phyloP scores from a whole-genome alignment of 2,888 invertebrate species.

The Drosophila siamana region DNA sequence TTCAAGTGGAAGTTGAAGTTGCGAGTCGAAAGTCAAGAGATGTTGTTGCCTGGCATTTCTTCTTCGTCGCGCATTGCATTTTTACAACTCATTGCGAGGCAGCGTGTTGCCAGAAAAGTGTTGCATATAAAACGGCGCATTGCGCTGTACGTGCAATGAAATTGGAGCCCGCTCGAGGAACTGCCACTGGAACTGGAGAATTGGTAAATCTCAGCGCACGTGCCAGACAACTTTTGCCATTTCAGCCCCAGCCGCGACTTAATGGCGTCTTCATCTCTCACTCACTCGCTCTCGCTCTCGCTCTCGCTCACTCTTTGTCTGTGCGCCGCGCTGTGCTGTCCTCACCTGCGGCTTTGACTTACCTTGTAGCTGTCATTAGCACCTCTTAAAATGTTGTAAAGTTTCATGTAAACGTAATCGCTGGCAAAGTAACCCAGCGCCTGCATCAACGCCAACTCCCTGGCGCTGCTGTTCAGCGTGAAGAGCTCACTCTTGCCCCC shows the following conservation, averaged over 20 bases:
- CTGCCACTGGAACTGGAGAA: slow-evolving; percentile 18
- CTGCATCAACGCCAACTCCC: slow-evolving; percentile 78
- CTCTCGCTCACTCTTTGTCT: neutral
- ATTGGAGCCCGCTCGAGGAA: slow-evolving; percentile 15
- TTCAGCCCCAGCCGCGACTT: slow-evolving; percentile 62
- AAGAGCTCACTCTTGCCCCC: slow-evolving; percentile 81
- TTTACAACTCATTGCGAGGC: slow-evolving; percentile 73
- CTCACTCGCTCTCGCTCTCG: neutral
- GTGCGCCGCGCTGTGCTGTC: neutral
- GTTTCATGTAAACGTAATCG: slow-evolving; percentile 93
- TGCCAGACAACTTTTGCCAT: slow-evolving; percentile 76
- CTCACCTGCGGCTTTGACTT: slow-evolving; percentile 68
- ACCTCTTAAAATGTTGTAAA: slow-evolving; percentile 92
- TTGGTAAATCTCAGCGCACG: slow-evolving; percentile 74
- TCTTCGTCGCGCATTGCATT: slow-evolving; percentile 58
- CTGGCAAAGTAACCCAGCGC: slow-evolving; percentile 88
- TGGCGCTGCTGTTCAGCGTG: slow-evolving; percentile 53
- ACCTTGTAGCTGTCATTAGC: slow-evolving; percentile 96
- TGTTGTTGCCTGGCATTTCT: slow-evolving; percentile 58
- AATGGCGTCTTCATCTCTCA: slow-evolving; percentile 48
- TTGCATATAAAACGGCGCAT: slow-evolving; percentile 75
- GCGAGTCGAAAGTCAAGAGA: slow-evolving; percentile 38
- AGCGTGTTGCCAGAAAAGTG: slow-evolving; percentile 58
- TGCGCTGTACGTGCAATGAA: slow-evolving; percentile 71
- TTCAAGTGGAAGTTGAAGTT: slow-evolving; percentile 31